Evolutionary conservation across 92 coral and sea anemone species (phyloP), one percentile per base, ranked within the genome.

Genomic region (Metridium senile): DNA sequence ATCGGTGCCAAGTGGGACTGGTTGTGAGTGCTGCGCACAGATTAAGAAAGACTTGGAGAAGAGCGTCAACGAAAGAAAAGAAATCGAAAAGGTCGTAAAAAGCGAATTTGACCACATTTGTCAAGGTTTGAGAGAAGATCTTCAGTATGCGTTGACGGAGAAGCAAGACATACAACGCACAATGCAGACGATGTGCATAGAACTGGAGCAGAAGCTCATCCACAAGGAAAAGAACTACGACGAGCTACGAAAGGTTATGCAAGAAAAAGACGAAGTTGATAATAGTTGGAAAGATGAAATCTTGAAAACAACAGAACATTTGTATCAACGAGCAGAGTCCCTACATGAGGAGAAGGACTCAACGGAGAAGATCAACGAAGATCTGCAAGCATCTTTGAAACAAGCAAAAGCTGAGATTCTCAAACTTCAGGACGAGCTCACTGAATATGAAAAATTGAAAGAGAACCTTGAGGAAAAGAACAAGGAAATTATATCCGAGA

Each of bases 101-200:
- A 56, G 54, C 22, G 91, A 90, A 64, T 85, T 85, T 47, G 91
- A 90, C 19, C 81, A 90, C 49, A 75, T 90, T 21, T 76, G 77
- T 54, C 66, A 74, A 32, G 90, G 84, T 18, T 59, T 83, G 43
- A 72, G 81, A 62, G 62, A 43, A 33, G 86, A 72, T 68, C 84
- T 86, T 9, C 84, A 80, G 31, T 49, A 58, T 16, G 88, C 82
- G 30, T 70, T 74, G 0, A 51, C 27, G 13, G 85, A 82, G 46
- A 71, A 58, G 26, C 71, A 62, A 35, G 79, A 47, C 1, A 51
- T 81, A 0, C 63, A 71, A 59, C 71, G 73, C 13, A 34, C 78
- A 0, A 31, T 78, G 22, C 78, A 81, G 22, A 72, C 74, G 18
- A 34, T 52, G 39, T 73, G 66, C 23, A 52, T 81, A 20, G 79